These are phyloP conservation scores for Eulemur albifrons DNA, from an alignment of 2,797 vertebrate genomes.

Conservation along the genomic window DNA sequence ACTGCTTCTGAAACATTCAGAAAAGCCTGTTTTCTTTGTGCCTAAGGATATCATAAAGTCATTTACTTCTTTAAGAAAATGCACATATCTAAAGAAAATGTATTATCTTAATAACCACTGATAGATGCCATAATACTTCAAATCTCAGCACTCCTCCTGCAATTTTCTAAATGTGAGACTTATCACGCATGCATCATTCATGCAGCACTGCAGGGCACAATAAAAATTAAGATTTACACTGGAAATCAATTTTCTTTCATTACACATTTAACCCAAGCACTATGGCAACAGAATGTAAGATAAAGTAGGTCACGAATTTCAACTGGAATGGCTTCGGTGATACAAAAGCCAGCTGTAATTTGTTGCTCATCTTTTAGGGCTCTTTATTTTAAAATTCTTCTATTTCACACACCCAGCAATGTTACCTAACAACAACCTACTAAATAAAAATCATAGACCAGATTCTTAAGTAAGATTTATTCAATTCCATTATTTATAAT, in stretches of 20 bases:
- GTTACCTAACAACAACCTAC: background rate
- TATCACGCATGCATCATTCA: conserved; percentile 35
- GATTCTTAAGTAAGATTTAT: background rate
- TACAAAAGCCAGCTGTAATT: conserved; percentile 46
- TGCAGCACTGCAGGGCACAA: conserved; percentile 52
- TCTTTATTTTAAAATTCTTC: conserved; percentile 29
- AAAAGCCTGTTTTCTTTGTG: conserved; percentile 32
- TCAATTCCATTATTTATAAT: background rate
- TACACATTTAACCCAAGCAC: conserved; percentile 65
- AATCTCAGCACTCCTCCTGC: conserved; percentile 46
- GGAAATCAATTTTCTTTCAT: conserved; percentile 72
- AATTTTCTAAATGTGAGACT: conserved; percentile 44
- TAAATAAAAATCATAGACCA: conserved; percentile 12
- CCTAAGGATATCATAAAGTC: conserved; percentile 51
- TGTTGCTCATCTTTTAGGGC: conserved; percentile 8
- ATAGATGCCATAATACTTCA: conserved; percentile 40
- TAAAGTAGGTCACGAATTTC: conserved; percentile 69
- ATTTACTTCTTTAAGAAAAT: conserved; percentile 54
- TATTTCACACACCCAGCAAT: background rate
- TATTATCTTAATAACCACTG: conserved; percentile 71
- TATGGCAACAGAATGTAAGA: conserved; percentile 67
- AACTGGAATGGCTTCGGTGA: conserved; percentile 9
- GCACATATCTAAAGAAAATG: conserved; percentile 66
- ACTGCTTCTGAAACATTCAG: background rate
- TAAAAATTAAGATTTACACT: conserved; percentile 70